phyloP scores from a whole-genome alignment of 2,888 invertebrate species.

The Andrena praecox region DNA sequence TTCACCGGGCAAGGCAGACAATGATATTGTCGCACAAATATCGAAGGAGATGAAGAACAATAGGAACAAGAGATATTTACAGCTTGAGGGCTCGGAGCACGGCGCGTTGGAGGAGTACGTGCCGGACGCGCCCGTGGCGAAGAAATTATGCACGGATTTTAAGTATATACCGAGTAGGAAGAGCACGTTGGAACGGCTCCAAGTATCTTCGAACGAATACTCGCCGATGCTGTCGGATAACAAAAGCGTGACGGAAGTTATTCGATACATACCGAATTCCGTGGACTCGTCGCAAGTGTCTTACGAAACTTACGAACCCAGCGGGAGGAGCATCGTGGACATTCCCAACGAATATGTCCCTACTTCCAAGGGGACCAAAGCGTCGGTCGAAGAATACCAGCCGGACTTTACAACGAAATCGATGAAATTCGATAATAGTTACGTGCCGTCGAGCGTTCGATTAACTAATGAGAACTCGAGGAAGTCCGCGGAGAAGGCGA shows the following conservation, averaged over 20 bases:
- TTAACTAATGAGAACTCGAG: constrained; percentile 28
- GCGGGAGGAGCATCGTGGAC: constrained; percentile 40
- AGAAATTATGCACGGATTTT: constrained; percentile 60
- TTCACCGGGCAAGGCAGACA: constrained; percentile 28
- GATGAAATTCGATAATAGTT: constrained; percentile 77
- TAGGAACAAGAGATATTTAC: constrained; percentile 47
- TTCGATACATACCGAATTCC: constrained; percentile 76
- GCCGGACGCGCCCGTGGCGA: constrained; percentile 67
- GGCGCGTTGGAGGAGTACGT: constrained; percentile 74
- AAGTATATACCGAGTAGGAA: constrained; percentile 78
- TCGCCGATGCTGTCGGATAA: constrained; percentile 64
- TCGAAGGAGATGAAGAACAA: constrained; percentile 31
- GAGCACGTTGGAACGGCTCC: constrained; percentile 71
- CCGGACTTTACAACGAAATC: constrained; percentile 76
- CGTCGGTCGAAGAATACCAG: constrained; percentile 75
- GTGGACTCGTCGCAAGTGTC: constrained; percentile 55
- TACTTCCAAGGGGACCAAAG: constrained; percentile 71
- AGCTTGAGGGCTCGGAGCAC: constrained; percentile 31
- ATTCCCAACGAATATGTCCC: constrained; percentile 73
- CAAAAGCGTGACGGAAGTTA: constrained; percentile 23
- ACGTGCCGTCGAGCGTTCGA: constrained; percentile 74
- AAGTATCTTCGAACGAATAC: constrained; percentile 71
- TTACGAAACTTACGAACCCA: constrained; percentile 75
- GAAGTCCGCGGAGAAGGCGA: constrained; percentile 17
- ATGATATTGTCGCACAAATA: background rate